Conservation (phyloP, 1,140 invertebrate genomes). For the Galleria mellonella region DNA sequence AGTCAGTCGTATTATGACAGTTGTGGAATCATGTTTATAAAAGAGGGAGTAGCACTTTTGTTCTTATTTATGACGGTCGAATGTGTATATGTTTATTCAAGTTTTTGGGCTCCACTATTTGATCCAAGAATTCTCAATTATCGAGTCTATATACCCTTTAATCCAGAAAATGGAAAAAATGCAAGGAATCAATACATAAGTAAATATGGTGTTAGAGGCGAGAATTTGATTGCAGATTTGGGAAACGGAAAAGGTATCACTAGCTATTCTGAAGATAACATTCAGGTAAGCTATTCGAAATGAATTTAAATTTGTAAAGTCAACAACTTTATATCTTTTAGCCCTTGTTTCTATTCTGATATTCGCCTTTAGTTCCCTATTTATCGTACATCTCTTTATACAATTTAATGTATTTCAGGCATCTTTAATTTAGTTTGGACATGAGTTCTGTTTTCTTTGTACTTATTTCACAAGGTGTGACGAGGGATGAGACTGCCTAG, state of each 20-base stretch:
- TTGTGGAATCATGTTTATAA: too few species aligned
- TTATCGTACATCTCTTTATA: too few species aligned
- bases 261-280: conserved; percentile 1
- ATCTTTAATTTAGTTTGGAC: too few species aligned
- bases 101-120: conserved; percentile 61
- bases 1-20: too few species aligned
- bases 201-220: conserved; percentile 45
- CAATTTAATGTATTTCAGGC: too few species aligned
- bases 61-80: background rate
- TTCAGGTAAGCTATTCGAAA: too few species aligned
- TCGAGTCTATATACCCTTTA: conserved; percentile 42
- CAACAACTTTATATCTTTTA: too few species aligned
- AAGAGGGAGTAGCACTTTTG: too few species aligned
- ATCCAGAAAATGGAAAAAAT: conserved; percentile 38
- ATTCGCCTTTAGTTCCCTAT: background rate
- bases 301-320: too few species aligned
- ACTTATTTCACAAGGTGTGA: too few species aligned
- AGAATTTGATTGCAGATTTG: conserved; percentile 48
- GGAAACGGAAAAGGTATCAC: conserved; percentile 43
- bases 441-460: too few species aligned
- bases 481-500: too few species aligned
- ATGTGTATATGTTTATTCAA: conserved; percentile 41
- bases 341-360: background rate
- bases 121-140: conserved; percentile 55
- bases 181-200: conserved; percentile 29